phyloP scores from a whole-genome alignment of 2,888 invertebrate genomes.

The Fissipunctia ypsillon region DNA sequence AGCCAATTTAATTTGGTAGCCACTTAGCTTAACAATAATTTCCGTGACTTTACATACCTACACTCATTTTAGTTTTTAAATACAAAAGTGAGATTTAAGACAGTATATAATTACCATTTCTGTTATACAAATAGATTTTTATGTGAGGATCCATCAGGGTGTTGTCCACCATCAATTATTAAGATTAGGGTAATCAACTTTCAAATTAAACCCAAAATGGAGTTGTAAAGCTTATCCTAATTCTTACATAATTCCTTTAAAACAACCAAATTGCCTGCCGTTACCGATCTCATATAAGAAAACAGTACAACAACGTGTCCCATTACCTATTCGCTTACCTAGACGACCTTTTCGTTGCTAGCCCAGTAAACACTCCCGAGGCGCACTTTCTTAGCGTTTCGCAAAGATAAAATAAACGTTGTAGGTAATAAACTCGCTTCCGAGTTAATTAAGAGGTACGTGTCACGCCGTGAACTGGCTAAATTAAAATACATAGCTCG shows the following conservation, averaged over 20 bases:
- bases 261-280: conserved; percentile 21
- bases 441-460: conserved; percentile 76
- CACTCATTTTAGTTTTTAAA: not conserved
- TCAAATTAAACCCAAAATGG: not conserved
- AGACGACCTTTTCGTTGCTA: conserved; percentile 46
- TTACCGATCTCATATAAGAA: conserved; percentile 30
- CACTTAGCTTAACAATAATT: no score
- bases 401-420: conserved; percentile 70
- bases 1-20: no score
- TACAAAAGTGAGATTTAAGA: no score
- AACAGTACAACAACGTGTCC: conserved; percentile 14
- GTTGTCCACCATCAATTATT: no score
- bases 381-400: conserved; percentile 62
- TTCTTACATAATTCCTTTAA: conserved; percentile 3
- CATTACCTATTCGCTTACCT: conserved; percentile 36
- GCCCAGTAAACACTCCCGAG: conserved; percentile 57
- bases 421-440: conserved; percentile 72
- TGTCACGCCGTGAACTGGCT: conserved; percentile 68
- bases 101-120: not conserved
- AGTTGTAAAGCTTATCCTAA: not conserved
- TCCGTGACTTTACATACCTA: no score
- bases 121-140: not conserved
- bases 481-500: conserved; percentile 74
- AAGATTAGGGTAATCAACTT: not conserved
- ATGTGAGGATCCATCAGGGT: not conserved